Evolutionary conservation across 2,888 invertebrate species (phyloP).

Genomic region (Julus scanicus): DNA sequence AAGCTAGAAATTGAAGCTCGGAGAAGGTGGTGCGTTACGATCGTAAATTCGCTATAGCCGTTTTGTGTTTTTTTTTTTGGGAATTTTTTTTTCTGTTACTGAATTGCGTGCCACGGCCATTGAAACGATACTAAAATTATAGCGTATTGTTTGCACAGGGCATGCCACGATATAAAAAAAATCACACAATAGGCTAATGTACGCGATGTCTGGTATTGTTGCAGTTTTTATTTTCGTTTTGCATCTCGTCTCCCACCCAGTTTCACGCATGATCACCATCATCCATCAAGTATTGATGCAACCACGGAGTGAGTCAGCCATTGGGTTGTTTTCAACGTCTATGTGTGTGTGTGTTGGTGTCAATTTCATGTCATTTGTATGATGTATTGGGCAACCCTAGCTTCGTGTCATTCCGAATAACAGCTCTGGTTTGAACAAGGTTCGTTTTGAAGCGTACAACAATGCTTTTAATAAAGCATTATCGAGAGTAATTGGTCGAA

Average conservation of each 20-base stretch:
- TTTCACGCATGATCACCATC: not conserved
- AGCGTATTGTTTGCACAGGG: constrained; percentile 11
- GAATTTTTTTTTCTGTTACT: not conserved
- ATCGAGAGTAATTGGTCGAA: not conserved
- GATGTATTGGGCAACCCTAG: not conserved
- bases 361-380: not conserved
- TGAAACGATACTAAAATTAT: constrained; percentile 28
- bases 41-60: not conserved
- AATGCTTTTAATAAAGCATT: constrained; percentile 21
- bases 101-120: not conserved
- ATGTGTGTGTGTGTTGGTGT: not conserved
- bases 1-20: not conserved
- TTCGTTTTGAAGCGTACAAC: not conserved
- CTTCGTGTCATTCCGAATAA: not conserved
- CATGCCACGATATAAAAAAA: constrained; percentile 28
- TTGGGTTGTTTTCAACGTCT: not conserved
- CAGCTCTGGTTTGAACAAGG: not conserved
- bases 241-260: not conserved
- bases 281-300: not conserved
- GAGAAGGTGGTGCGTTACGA: not conserved
- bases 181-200: constrained; percentile 5
- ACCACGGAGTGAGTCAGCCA: not conserved
- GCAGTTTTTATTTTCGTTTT: not conserved
- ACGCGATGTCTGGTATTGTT: not conserved
- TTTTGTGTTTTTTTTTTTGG: not conserved